Base-by-base conservation (phyloP, 2,797 vertebrate species). In the Gobionotothen gibberifrons region DNA sequence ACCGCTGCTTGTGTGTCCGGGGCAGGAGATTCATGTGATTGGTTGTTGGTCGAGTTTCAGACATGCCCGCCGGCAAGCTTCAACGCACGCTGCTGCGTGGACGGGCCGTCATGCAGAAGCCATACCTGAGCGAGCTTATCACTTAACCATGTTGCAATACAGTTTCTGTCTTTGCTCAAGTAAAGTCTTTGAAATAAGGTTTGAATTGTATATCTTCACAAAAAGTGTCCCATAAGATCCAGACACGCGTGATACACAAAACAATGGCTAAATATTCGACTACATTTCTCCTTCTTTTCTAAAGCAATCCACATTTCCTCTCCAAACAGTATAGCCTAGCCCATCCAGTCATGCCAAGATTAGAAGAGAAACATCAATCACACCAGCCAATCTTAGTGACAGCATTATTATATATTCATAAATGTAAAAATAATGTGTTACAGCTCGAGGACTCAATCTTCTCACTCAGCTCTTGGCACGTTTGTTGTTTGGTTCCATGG, bases 351-450 rank as follows among this genome's bases (percentile, higher is more conserved):
- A 44, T 57, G 48, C 51, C 26, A 19, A 46, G 16, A 36, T n/a
- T 52, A 9, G 47, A 32, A 54, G 29, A 17, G 42, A 69, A 16
- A 49, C 43, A 29, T 7, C 17, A 58, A 22, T 52, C 16, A 10
- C 72, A 21, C 6, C 32, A 46, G 29, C 26, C 29, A 22, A 15
- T 42, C 22, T 32, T 8, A 16, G 19, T 68, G 55, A 42, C 60
- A 55, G 22, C 17, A 19, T 47, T 22, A 22, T 59, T 63, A 39
- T 72, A 19, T 29, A 16, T 76, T 60, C 32, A 63, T 55, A 49
- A 58, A 72, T 67, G 42, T 22, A 44, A 74, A 78, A 75, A 84
- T 72, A 84, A 77, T 29, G 61, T 75, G 49, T 42, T 26, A 40
- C 55, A 56, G 81, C 49, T 77, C 46, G 36, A 19, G 9, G 49